Evolutionary conservation across 2,113 vertebrate genomes (phyloP).

Genomic region (Sturnus vulgaris): DNA sequence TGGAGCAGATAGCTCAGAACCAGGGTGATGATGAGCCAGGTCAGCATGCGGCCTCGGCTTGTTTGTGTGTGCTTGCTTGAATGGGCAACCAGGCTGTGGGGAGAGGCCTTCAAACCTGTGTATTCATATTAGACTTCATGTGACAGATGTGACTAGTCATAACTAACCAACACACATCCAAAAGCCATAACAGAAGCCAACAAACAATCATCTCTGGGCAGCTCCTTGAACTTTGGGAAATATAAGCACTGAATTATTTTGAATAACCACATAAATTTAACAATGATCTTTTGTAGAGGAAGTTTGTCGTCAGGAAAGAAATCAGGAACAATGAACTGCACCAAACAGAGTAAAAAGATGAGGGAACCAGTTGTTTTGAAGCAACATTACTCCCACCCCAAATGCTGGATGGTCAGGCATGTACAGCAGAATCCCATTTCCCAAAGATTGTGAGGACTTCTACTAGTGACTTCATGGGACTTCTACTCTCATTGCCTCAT

Average conservation of each 20-base stretch:
- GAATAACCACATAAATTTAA: background rate
- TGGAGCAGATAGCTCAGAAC: background rate
- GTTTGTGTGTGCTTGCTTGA: background rate
- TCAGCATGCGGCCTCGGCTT: fast-evolving
- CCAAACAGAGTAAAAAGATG: background rate
- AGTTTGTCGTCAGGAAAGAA: background rate
- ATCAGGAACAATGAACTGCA: background rate
- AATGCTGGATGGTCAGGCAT: background rate
- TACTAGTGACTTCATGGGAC: background rate
- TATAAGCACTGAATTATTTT: background rate
- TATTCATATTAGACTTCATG: background rate
- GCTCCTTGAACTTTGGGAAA: background rate
- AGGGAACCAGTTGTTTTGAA: background rate
- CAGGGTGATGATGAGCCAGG: background rate
- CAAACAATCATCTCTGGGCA: background rate
- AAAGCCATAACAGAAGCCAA: background rate
- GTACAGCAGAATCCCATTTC: background rate
- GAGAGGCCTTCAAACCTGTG: background rate
- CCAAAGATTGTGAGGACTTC: background rate
- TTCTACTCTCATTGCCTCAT: background rate
- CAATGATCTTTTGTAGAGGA: background rate
- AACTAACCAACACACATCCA: background rate
- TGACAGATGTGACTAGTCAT: background rate
- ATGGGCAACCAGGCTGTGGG: background rate
- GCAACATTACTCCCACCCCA: background rate